Conservation (phyloP, 2,113 vertebrate genomes). For the Blennius ocellaris region DNA sequence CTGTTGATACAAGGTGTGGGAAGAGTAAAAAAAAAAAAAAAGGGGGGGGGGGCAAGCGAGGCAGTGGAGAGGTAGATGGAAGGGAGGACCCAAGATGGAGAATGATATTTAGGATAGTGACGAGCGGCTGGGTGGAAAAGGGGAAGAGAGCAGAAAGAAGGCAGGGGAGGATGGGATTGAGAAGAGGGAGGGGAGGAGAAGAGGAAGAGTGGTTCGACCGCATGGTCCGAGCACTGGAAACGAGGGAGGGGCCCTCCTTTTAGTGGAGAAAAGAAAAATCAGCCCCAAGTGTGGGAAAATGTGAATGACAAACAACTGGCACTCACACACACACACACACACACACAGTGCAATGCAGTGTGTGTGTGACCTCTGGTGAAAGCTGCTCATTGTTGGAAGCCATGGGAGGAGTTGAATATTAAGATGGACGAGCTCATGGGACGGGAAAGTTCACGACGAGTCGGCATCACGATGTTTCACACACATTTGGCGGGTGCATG, state of each 20-base stretch:
- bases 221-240: slow-evolving; percentile 55
- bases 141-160: not conserved
- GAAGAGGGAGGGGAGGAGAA: not conserved
- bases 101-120: not conserved
- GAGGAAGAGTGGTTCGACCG: slow-evolving; percentile 44
- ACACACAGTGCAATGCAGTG: not conserved
- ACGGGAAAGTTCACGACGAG: slow-evolving; percentile 1
- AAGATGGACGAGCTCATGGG: slow-evolving; percentile 22
- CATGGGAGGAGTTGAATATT: slow-evolving; percentile 45
- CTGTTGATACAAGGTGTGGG: not conserved
- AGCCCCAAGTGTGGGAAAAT: slow-evolving; percentile 42
- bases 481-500: slow-evolving; percentile 7
- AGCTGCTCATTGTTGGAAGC: slow-evolving; percentile 64
- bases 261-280: slow-evolving; percentile 21
- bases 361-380: slow-evolving; percentile 60
- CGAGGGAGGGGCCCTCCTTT: slow-evolving; percentile 21
- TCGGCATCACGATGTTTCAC: slow-evolving; percentile 3
- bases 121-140: not conserved
- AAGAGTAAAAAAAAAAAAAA: not conserved
- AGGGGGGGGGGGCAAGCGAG: no score
- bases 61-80: not conserved
- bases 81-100: slow-evolving; percentile 3
- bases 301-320: slow-evolving; percentile 35
- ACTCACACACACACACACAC: slow-evolving; percentile 4
- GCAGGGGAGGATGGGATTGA: not conserved